A percentile compares a stretch with the other conserved stretches of the same genome.
Conservation (phyloP, 2,113 vertebrate species). For the Hemichromis elongatus region DNA sequence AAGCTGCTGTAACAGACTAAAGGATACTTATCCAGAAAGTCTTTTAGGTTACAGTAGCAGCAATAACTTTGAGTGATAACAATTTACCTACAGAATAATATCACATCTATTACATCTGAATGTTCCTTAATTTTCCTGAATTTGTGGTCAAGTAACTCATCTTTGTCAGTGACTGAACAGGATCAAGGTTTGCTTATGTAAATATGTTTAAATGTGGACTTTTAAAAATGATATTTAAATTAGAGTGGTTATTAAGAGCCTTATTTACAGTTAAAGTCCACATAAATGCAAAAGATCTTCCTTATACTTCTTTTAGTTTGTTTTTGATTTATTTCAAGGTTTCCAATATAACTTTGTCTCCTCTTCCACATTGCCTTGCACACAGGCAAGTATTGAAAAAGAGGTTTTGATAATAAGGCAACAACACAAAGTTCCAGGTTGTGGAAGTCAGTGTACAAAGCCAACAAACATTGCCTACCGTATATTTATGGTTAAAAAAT, state of each 20-base stretch:
- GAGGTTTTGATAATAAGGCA: constrained; percentile 5
- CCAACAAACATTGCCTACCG: background rate
- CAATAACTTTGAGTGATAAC: background rate
- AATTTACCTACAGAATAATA: background rate
- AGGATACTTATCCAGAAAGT: background rate
- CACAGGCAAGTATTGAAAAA: background rate
- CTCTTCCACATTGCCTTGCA: background rate
- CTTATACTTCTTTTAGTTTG: background rate
- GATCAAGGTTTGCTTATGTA: background rate
- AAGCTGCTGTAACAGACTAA: background rate
- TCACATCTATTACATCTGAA: background rate
- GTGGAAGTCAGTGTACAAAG: background rate
- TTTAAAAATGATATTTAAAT: too few relatives aligned
- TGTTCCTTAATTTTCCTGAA: background rate
- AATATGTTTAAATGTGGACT: background rate
- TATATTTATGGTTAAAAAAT: background rate
- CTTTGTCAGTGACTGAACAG: background rate
- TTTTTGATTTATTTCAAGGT: constrained; percentile 7
- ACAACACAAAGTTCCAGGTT: constrained; percentile 8
- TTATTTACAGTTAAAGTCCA: too few relatives aligned
- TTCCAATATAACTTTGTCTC: background rate
- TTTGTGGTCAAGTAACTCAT: background rate
- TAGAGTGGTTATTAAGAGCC: too few relatives aligned
- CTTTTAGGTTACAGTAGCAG: background rate
- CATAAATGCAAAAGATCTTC: background rate